These are phyloP conservation scores for Danio albolineatus DNA, from an alignment of 2,797 vertebrate genomes.

Conservation along the genomic window DNA sequence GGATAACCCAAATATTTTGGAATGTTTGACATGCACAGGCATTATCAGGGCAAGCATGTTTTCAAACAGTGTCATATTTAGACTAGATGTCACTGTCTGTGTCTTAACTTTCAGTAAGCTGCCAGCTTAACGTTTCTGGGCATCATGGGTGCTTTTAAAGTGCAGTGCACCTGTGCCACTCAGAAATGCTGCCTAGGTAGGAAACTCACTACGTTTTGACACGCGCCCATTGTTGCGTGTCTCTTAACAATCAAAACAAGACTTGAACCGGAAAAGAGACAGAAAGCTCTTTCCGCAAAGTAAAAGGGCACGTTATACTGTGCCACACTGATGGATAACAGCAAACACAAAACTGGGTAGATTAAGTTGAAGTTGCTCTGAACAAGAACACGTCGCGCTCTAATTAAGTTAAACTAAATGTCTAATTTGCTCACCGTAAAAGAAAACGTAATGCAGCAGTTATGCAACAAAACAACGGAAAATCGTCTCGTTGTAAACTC, in stretches of 20 bases:
- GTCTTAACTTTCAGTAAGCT: neutral
- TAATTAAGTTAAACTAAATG: neutral
- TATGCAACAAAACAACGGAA: neutral
- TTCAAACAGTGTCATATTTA: conserved; percentile 7
- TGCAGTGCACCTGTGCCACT: neutral
- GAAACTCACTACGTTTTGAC: conserved; percentile 8
- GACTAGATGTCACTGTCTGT: neutral
- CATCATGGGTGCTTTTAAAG: neutral
- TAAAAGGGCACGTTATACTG: neutral
- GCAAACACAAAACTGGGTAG: neutral
- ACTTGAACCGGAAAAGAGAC: conserved; percentile 38
- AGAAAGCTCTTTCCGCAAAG: neutral
- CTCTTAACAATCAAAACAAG: conserved; percentile 29
- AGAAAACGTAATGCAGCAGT: neutral
- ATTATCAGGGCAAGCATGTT: neutral
- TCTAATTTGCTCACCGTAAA: no score
- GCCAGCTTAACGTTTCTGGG: neutral
- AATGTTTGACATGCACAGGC: conserved; percentile 9
- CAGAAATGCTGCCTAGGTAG: neutral
- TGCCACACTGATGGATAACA: neutral
- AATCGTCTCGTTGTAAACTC: neutral
- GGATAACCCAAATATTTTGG: conserved; percentile 14
- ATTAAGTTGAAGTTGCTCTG: neutral
- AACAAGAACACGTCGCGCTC: neutral
- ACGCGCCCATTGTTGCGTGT: conserved; percentile 18